Conservation (phyloP, 1,140 invertebrate species). For the Drosophila gunungcola region DNA sequence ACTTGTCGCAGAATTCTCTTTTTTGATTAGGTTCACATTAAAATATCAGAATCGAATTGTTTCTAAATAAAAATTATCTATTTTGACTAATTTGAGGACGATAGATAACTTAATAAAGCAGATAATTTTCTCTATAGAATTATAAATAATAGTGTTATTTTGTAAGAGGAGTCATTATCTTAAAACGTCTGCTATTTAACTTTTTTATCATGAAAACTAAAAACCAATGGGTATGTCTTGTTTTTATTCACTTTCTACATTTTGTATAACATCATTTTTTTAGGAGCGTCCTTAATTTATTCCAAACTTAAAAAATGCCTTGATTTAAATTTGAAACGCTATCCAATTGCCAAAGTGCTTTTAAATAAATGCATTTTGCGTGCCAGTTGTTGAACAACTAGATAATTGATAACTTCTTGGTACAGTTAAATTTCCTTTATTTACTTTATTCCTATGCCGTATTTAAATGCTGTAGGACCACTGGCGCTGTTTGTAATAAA, state of each 20-base stretch:
- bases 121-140: no score
- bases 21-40: no score
- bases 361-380: slow-evolving; percentile 60
- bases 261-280: background rate
- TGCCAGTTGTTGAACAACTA: slow-evolving; percentile 13
- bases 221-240: no score
- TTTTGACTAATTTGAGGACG: no score
- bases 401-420: slow-evolving; percentile 10
- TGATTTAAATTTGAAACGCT: background rate
- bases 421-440: slow-evolving; percentile 5
- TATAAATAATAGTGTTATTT: no score
- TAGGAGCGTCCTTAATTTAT: background rate
- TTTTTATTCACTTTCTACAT: slow-evolving; percentile 18
- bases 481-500: slow-evolving; percentile 40
- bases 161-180: no score
- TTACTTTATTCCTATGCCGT: slow-evolving; percentile 36
- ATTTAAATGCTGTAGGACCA: slow-evolving; percentile 63
- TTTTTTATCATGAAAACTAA: no score
- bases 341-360: slow-evolving; percentile 30
- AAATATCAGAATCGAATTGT: no score
- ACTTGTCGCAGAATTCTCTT: no score
- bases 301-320: slow-evolving; percentile 14
- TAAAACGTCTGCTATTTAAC: no score
- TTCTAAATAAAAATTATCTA: no score
- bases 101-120: no score